Conservation (phyloP, 30 jellyfish, hydroid and myxozoan species). For the Turritopsis dohrnii region DNA sequence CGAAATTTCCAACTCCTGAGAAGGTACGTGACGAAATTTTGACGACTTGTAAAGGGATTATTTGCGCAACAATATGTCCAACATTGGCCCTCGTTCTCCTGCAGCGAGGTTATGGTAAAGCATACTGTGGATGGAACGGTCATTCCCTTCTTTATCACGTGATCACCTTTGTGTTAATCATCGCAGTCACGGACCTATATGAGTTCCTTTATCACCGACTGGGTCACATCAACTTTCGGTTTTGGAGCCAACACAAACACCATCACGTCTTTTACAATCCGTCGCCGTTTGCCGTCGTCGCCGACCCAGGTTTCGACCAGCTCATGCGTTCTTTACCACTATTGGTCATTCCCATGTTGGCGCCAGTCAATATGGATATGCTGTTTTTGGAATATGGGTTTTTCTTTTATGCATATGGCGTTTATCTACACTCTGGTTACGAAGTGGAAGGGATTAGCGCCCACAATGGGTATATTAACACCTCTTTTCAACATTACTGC, state of each 20-base stretch:
- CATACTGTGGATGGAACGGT: constrained; percentile 24
- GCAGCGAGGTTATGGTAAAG: neutral
- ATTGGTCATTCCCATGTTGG: constrained; percentile 2
- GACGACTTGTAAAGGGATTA: constrained; percentile 6
- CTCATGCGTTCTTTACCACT: constrained; percentile 18
- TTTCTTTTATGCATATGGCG: constrained; percentile 13
- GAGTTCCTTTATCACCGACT: constrained; percentile 13
- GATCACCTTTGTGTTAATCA: neutral
- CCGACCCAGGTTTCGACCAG: constrained; percentile 19
- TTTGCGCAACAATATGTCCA: constrained; percentile 22
- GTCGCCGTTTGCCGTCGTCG: constrained; percentile 24
- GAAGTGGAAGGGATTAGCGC: constrained; percentile 6
- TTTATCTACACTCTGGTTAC: constrained; percentile 20
- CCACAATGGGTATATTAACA: constrained; percentile 7
- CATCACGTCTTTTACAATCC: constrained; percentile 27
- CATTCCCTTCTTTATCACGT: constrained; percentile 15
- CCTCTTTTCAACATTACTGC: constrained; percentile 25
- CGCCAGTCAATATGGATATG: constrained; percentile 14
- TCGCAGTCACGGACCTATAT: constrained; percentile 7
- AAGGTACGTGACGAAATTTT: constrained; percentile 18
- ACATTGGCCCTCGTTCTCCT: neutral
- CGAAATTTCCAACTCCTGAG: constrained; percentile 19
- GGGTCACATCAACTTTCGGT: constrained; percentile 18
- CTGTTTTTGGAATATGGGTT: neutral
- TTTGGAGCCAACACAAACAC: constrained; percentile 20